Evolutionary conservation across 1,140 invertebrate genomes (phyloP), one percentile per base, ranked within the genome.

Genomic region (Drosophila lowei): DNA sequence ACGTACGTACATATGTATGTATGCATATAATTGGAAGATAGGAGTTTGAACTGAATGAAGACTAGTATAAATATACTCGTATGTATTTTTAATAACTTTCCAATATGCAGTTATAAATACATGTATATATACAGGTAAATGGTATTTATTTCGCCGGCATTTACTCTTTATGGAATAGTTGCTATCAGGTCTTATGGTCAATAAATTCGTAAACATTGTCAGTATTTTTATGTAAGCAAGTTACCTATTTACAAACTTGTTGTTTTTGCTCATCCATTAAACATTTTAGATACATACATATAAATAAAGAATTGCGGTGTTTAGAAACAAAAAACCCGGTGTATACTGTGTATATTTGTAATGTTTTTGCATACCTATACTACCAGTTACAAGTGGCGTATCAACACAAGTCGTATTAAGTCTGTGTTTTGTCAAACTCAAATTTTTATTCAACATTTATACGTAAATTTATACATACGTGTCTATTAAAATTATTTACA

Each of bases 101-200:
- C 8, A 34, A 34, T 34, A 34, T 34, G 30, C 8, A 34, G 9
- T 34, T 38, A 13, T 38, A 38, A 8, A n/a, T 58, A 53, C 41
- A 15, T 54, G 41, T 28, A 16, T 23, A 8, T 23, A 34, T 55
- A 61, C 59, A 62, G 13, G 11, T 23, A 44, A 41, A 25, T 13
- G 4, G 56, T 43, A n/a, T 38, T 44, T 42, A 63, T 57, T 61
- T 70, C 13, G 18, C 23, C 28, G 25, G 3, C 13, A 28, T 15
- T 38, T 28, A 3, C 16, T 23, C 30, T 48, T 55, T 5, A 23
- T 41, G 43, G 52, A 79, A 79, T 79, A 55, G 64, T 49, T 47
- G 46, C 76, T 79, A 79, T 79, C 77, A 79, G 77, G 77, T 79
- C 75, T 74, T 75, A 72, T 66, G 61, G 67, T 79, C 65, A 79